Evolutionary conservation across 1,140 invertebrate species (phyloP).

Genomic region (Eriosoma lanigerum): DNA sequence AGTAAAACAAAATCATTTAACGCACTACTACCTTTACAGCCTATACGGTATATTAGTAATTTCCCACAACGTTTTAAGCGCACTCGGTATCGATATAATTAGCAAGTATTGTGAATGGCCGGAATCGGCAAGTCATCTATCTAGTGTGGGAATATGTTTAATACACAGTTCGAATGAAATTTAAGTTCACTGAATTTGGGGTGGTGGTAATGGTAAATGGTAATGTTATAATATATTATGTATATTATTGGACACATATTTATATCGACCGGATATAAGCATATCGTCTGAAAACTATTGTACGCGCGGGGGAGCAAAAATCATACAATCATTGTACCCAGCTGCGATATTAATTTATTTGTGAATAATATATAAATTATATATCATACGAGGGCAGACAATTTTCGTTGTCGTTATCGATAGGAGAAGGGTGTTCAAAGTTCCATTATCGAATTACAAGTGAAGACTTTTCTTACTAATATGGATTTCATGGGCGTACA

Average conservation of each 20-base stretch:
- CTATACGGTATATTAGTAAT: background rate
- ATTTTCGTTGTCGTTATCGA: background rate
- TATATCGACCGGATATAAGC: conserved; percentile 39
- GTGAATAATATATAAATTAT: background rate
- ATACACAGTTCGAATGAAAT: background rate
- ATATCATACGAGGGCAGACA: background rate
- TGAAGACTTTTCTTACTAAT: background rate
- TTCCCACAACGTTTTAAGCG: conserved; percentile 41
- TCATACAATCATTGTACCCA: conserved; percentile 48
- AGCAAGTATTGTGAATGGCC: conserved; percentile 33
- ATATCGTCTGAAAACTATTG: conserved; percentile 43
- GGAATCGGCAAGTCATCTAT: conserved; percentile 26
- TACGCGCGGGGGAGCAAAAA: conserved; percentile 31
- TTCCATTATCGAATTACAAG: conserved; percentile 9
- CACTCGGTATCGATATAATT: conserved; percentile 29
- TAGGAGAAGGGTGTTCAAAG: background rate
- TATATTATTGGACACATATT: conserved; percentile 18
- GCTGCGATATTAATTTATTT: conserved; percentile 50
- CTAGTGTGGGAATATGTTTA: conserved; percentile 22
- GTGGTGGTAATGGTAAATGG: conserved; percentile 21
- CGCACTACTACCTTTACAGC: conserved; percentile 26
- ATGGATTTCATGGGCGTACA: background rate
- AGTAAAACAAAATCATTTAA: conserved; percentile 44
- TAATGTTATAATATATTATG: conserved; percentile 7
- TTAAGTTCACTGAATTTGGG: conserved; percentile 27